Evolutionary conservation across 1,140 invertebrate species (phyloP), one percentile per base, ranked within the genome.

Genomic region (Odontomachus brunneus): DNA sequence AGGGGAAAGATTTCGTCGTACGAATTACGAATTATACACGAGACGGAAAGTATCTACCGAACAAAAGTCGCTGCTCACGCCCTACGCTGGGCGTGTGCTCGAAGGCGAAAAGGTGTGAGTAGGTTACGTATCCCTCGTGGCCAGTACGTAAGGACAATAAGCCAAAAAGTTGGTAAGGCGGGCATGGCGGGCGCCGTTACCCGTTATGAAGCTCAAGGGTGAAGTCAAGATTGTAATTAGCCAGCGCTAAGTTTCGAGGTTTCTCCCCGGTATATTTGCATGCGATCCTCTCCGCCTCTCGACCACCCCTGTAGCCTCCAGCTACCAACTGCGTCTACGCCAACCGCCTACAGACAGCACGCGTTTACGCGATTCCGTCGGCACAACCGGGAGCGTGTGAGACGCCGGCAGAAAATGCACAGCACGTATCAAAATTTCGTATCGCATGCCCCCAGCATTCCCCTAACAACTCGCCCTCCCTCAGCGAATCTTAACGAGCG

Each of bases 151-250:
- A 91, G 91, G 92, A 93, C 91, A 91, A 92, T 93, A 93, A 93
- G 91, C 92, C 92, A 92, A 93, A 93, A 93, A 93, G 92, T 93
- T 93, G 88, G 89, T 78, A 75, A 87, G 84, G 86, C 85, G 82
- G 85, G 84, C 81, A 83, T 74, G 87, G 82, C 78, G 81, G 86
- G 84, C 55, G 89, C 89, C 91, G 92, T 93, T 92, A 90, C 89
- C 89, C 89, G 89, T 93, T 93, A 92, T 93, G 92, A 92, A 93
- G 90, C 93, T 93, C 92, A 89, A 87, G 92, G 93, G 92, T 92
- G 90, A 93, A 93, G 91, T 93, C 92, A 92, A 94, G 92, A 93
- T 93, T 93, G 92, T 93, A 93, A 94, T 94, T 93, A 94, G 92
- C 92, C 85, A 69, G 86, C 89, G 87, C 90, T 89, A 93, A 93